Conservation (phyloP, 1,140 invertebrate genomes). For the Helicoverpa zea region DNA sequence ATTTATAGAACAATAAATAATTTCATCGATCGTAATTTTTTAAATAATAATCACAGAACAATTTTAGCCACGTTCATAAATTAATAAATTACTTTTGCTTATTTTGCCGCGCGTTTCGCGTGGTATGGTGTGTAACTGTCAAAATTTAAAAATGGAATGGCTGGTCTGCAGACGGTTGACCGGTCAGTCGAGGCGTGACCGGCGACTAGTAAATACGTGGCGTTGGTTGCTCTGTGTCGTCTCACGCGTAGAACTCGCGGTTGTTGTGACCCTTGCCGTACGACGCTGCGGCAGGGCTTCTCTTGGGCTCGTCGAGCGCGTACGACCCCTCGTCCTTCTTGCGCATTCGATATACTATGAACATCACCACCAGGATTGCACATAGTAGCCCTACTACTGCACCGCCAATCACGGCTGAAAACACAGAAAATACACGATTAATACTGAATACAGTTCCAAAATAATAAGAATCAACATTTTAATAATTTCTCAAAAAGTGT, state of each 20-base stretch:
- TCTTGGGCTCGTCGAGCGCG: conserved; percentile 98
- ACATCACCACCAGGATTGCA: conserved; percentile 99
- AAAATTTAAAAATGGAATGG: conserved; percentile 57
- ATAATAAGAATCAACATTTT: no score
- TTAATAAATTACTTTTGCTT: conserved; percentile 39
- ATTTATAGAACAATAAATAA: conserved; percentile 63
- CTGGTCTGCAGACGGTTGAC: conserved; percentile 17
- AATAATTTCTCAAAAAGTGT: not conserved
- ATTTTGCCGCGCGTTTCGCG: conserved; percentile 24
- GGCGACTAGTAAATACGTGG: conserved; percentile 78
- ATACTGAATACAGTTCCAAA: not conserved
- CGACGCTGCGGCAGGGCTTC: conserved; percentile 95
- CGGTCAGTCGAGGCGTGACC: conserved; percentile 44
- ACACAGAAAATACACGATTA: conserved; percentile 22
- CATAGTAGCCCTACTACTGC: conserved; percentile 98
- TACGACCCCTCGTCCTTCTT: conserved; percentile 99
- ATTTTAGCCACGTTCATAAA: conserved; percentile 73
- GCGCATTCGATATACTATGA: conserved; percentile 99
- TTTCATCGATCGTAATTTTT: conserved; percentile 60
- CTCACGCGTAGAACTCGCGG: conserved; percentile 98
- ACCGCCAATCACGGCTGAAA: conserved; percentile 98
- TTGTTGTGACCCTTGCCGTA: conserved; percentile 96
- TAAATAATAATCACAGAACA: conserved; percentile 74
- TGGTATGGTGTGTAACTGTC: conserved; percentile 53
- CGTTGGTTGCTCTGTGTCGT: conserved; percentile 84